phyloP scores from a whole-genome alignment of 64 coral and sea anemone species.

The Dendrophyllia cribrosa region DNA sequence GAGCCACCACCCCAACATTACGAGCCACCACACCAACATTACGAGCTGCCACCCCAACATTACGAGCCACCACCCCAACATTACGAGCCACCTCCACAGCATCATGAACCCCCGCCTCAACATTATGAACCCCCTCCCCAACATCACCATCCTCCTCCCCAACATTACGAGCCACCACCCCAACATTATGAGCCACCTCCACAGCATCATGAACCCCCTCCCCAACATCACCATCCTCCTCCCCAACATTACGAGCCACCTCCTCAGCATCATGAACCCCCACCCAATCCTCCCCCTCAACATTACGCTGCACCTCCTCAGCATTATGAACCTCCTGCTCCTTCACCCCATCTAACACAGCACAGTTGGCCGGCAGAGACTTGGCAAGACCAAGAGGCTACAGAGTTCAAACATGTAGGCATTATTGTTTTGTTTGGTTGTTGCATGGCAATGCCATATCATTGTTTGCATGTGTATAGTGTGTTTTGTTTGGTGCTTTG shows the following conservation, averaged over 20 bases:
- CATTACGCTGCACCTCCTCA: neutral
- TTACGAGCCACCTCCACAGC: neutral
- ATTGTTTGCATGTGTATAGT: neutral
- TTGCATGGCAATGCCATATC: neutral
- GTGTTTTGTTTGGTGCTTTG: neutral
- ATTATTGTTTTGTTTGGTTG: slow-evolving; percentile 21
- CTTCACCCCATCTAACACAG: neutral
- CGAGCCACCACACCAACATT: neutral
- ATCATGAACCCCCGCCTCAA: neutral
- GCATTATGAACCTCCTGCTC: neutral
- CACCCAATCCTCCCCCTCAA: neutral
- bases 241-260: neutral
- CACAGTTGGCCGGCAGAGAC: slow-evolving; percentile 12
- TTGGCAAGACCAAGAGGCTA: slow-evolving; percentile 20
- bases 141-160: neutral
- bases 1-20: neutral
- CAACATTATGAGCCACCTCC: neutral
- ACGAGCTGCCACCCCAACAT: neutral
- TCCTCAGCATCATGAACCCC: slow-evolving; percentile 13
- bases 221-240: neutral
- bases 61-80: neutral
- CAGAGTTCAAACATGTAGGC: slow-evolving; percentile 37
- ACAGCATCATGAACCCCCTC: neutral
- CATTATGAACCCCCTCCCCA: neutral
- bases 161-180: neutral